These are phyloP conservation scores for Arion vulgaris DNA, from an alignment of 1,140 invertebrate species.

Conservation along the genomic window DNA sequence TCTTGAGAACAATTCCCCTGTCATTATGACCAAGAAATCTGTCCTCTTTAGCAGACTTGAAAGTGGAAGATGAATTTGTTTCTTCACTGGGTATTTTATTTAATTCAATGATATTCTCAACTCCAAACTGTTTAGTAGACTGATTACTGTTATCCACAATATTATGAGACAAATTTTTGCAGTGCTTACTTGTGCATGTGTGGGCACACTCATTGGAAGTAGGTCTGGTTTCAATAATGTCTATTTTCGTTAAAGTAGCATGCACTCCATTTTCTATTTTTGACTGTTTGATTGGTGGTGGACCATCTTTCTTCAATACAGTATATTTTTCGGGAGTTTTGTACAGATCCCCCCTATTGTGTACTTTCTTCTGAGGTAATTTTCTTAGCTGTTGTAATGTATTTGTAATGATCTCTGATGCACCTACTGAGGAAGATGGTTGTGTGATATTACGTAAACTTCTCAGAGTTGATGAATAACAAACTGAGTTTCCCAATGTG, in stretches of 20 bases:
- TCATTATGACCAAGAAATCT: not conserved
- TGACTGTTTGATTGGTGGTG: not conserved
- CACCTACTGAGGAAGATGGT: not conserved
- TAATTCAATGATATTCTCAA: not conserved
- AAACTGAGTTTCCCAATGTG: slow-evolving; percentile 1
- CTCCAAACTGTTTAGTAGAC: not conserved
- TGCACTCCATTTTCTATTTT: not conserved
- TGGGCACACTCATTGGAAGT: not conserved
- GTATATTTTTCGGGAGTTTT: slow-evolving; percentile 20
- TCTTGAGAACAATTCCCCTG: not conserved
- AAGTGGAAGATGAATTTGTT: not conserved
- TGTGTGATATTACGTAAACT: not conserved
- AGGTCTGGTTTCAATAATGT: not conserved
- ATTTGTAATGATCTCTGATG: slow-evolving; percentile 5
- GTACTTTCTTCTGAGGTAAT: not conserved
- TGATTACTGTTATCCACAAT: not conserved
- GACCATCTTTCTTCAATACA: not conserved
- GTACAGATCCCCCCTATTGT: not conserved
- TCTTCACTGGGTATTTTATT: not conserved
- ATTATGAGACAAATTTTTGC: not conserved
- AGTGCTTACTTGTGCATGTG: not conserved
- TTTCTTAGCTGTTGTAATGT: slow-evolving; percentile 16
- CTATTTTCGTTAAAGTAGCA: not conserved
- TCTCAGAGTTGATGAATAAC: slow-evolving; percentile 23
- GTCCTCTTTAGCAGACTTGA: slow-evolving; percentile 7